Base-by-base conservation (phyloP, 2,888 invertebrate species). In the Harpalus rubripes region DNA sequence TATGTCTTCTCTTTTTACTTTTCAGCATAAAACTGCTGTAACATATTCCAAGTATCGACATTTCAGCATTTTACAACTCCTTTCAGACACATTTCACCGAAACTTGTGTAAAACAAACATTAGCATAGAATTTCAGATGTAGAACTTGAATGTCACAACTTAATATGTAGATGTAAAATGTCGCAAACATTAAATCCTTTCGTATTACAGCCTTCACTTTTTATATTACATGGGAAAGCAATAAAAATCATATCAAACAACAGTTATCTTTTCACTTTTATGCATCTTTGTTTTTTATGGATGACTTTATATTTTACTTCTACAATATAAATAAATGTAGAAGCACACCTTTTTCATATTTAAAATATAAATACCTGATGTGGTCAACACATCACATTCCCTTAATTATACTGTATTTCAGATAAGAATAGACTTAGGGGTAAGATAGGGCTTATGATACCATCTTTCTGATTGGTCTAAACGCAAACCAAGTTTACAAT, bases 221-320 rank as follows among this genome's bases (percentile, higher is more conserved):
- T 22, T 39, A 41, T 68, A 68, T 68, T 52, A 68, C 72, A 44
- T 74, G 72, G 6, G 16, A 72, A 74, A 44, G 44, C 44, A 74
- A 44, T 44, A 68, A 74, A 74, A 74, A 74, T 74, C 41, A 18
- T 74, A 74, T 74, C 44, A 74, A 74, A 74, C 44, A 44, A 44
- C 72, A 16, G 72, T 74, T 74, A 74, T 74, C 72, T 74, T 74
- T 74, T 74, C 72, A 44, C 72, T 74, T 74, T 74, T 74, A 74
- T 74, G 72, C 72, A 74, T 44, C 72, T 15, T 41, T 74, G 72
- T 44, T 74, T 74, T 44, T 68, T 68, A 26, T 68, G 68, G 18
- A 74, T 16, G 18, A 7, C 44, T 72, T 10, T 44, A 16, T 41
- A 41, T 26, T 63, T 2, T 63, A n/a, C 26, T 18, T 63, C 26